phyloP scores from a whole-genome alignment of 2,888 invertebrate genomes.

The Blastobasis lacticolella region DNA sequence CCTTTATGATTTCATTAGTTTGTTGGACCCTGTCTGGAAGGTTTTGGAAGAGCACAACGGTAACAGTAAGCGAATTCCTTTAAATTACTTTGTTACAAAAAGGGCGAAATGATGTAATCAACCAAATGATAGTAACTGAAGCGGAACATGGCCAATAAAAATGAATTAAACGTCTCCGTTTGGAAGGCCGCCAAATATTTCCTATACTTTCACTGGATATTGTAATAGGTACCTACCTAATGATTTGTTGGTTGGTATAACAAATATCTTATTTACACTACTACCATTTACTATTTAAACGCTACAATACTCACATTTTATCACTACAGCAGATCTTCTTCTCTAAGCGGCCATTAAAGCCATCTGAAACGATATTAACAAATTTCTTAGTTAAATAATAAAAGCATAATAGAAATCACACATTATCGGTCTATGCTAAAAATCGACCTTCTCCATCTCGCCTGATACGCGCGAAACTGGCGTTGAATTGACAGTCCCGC shows the following conservation, averaged over 20 bases:
- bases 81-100: no score
- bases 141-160: conserved; percentile 29
- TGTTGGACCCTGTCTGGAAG: no score
- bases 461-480: conserved; percentile 66
- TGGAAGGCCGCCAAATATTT: conserved; percentile 25
- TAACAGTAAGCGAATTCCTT: no score
- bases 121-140: conserved; percentile 21
- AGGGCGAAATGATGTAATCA: conserved; percentile 4
- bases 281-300: background rate
- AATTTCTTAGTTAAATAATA: no score
- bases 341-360: conserved; percentile 4
- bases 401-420: no score
- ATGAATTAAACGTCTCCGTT: conserved; percentile 19
- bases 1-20: conserved; percentile 19
- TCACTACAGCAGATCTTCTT: background rate
- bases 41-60: no score
- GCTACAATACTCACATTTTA: background rate
- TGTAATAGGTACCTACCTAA: background rate
- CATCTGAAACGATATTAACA: conserved; percentile 29
- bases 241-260: background rate
- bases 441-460: conserved; percentile 47
- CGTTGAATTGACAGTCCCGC: conserved; percentile 68
- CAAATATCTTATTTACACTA: background rate
- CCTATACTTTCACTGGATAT: conserved; percentile 17
- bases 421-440: no score